A percentile compares a stretch with the other conserved stretches of the same genome.
These are phyloP conservation scores for Magallana ariakensis DNA, from an alignment of 1,140 invertebrate genomes.

Conservation along the genomic window DNA sequence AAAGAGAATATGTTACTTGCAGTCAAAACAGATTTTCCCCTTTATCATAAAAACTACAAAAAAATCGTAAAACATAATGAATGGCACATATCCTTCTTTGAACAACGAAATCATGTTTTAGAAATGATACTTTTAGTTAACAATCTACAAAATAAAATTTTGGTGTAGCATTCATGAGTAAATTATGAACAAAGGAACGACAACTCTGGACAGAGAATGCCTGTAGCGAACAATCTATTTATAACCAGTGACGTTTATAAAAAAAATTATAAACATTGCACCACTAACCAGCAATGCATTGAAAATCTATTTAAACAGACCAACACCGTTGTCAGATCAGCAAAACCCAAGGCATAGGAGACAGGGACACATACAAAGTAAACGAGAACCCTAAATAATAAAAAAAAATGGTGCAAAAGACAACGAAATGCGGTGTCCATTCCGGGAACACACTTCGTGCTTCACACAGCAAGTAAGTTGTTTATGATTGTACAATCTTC, in stretches of 20 bases:
- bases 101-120: too few species aligned
- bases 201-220: too few species aligned
- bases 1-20: too few species aligned
- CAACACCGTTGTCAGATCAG: background rate
- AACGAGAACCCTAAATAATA: background rate
- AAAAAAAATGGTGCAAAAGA: slow-evolving; percentile 3
- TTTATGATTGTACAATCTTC: background rate
- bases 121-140: too few species aligned
- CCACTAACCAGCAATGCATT: background rate
- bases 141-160: too few species aligned
- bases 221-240: background rate
- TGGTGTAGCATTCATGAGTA: too few species aligned
- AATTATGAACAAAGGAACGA: too few species aligned
- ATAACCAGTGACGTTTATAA: background rate
- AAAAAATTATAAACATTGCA: background rate
- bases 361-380: background rate
- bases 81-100: too few species aligned
- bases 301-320: background rate
- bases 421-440: slow-evolving; percentile 6
- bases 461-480: slow-evolving; percentile 15
- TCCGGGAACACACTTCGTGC: slow-evolving; percentile 15
- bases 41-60: too few species aligned
- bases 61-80: too few species aligned
- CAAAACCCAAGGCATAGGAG: background rate
- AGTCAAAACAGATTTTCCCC: too few species aligned